Base-by-base conservation (phyloP, 2,888 invertebrate genomes). In the Mimas tiliae region DNA sequence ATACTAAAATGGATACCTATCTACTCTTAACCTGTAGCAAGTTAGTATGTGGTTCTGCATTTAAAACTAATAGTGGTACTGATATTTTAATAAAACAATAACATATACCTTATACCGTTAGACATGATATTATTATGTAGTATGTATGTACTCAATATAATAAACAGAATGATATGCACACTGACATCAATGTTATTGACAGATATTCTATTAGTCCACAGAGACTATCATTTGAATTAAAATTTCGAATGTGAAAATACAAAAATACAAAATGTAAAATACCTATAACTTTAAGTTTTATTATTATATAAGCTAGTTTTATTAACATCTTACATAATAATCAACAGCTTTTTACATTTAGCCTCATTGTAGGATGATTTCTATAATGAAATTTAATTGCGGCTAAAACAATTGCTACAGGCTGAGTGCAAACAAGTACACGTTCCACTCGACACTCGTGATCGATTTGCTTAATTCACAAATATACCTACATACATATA, bases 401-500 rank as follows among this genome's bases (percentile, higher is more conserved):
- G 19, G 12, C 12, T 55, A 9, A 8, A 19, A 55, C 42, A 16
- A 42, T 42, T 58, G 58, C 42, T 58, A 58, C 58, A 58, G 11
- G 58, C 58, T 58, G 38, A 58, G 58, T 16, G 58, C 58, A 58
- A 58, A 58, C 38, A 58, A 38, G 19, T 42, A 58, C 19, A 58
- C 42, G 16, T 58, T 42, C 42, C 58, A 42, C 42, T 58, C 58
- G 58, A 42, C 42, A 58, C 58, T 58, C 42, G 58, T 58, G 58
- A 58, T 58, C 42, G 58, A 58, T 42, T 58, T 58, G 38, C 16
- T 38, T 58, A 58, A 12, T 58, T 58, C 21, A 48, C 65, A 34
- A 58, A 48, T 65, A 58, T 65, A 58, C 65, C 55, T 27, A 67
- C 68, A 71, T 73, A 71, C 70, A 74, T 70, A 66, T 74, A 73